These are phyloP conservation scores for Nephrotoma guestfalica DNA, from an alignment of 2,888 invertebrate genomes.

Conservation along the genomic window DNA sequence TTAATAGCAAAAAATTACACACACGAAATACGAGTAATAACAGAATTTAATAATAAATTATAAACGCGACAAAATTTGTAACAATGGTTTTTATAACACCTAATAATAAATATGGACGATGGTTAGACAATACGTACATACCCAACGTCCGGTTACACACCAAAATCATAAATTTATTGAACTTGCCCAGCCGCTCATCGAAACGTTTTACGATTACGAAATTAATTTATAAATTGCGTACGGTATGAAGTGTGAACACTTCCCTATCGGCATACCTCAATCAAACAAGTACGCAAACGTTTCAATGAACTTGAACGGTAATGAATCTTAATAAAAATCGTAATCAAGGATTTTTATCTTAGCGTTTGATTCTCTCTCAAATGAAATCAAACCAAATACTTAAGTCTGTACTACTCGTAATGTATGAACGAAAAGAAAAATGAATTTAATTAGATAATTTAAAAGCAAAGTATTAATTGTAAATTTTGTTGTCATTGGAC, in stretches of 20 bases:
- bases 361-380: background rate
- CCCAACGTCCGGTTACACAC: background rate
- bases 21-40: background rate
- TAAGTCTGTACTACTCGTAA: background rate
- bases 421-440: background rate
- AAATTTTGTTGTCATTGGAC: background rate
- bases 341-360: background rate
- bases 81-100: background rate
- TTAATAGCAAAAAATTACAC: background rate
- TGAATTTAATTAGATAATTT: background rate
- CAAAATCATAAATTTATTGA: background rate
- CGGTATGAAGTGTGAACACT: background rate
- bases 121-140: background rate
- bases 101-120: background rate
- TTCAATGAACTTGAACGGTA: background rate
- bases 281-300: background rate
- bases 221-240: background rate
- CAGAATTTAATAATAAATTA: background rate
- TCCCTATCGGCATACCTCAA: background rate
- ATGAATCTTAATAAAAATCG: background rate
- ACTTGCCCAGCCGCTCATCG: background rate
- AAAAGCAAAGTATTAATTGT: background rate
- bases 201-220: background rate
- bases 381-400: background rate
- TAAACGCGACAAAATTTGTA: background rate